Evolutionary conservation across 92 coral and sea anemone species (phyloP).

Genomic region (Zoanthus solanderi): DNA sequence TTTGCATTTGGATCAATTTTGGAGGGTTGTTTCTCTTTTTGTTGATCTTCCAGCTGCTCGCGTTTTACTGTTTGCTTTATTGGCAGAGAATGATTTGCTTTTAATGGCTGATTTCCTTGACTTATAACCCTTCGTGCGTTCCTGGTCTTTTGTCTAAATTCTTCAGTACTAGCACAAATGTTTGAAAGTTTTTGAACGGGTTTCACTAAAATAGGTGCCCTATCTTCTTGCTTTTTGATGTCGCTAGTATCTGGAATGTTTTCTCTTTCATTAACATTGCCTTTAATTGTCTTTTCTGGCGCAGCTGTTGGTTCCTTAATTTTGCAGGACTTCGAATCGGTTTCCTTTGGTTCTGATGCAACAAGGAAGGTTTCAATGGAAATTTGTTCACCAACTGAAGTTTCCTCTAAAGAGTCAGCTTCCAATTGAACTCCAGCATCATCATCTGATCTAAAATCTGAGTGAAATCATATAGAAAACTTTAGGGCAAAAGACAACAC

Average conservation of each 20-base stretch:
- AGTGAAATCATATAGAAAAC: background rate
- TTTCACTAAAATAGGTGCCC: constrained; percentile 5
- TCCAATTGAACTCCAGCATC: constrained; percentile 75
- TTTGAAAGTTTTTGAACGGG: constrained; percentile 29
- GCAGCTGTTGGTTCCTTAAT: background rate
- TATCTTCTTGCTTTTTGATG: background rate
- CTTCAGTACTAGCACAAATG: constrained; percentile 37
- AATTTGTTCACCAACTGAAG: constrained; percentile 23
- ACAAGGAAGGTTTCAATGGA: background rate
- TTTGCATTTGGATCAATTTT: constrained; percentile 33
- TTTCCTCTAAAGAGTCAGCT: constrained; percentile 63
- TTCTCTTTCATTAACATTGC: background rate
- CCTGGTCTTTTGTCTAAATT: constrained; percentile 34
- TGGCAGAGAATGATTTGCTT: constrained; percentile 35
- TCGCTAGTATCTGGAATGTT: constrained; percentile 5
- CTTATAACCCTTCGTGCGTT: constrained; percentile 23
- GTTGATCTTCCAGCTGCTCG: constrained; percentile 40
- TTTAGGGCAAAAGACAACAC: background rate
- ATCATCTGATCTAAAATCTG: constrained; percentile 81
- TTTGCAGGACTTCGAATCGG: background rate
- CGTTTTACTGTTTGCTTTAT: constrained; percentile 30
- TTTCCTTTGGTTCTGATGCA: constrained; percentile 11
- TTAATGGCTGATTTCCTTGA: constrained; percentile 11
- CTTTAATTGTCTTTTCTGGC: background rate
- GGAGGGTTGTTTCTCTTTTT: constrained; percentile 31